These are phyloP conservation scores for Petrocephalus schoutedeni DNA, from an alignment of 2,797 vertebrate species.

Conservation along the genomic window DNA sequence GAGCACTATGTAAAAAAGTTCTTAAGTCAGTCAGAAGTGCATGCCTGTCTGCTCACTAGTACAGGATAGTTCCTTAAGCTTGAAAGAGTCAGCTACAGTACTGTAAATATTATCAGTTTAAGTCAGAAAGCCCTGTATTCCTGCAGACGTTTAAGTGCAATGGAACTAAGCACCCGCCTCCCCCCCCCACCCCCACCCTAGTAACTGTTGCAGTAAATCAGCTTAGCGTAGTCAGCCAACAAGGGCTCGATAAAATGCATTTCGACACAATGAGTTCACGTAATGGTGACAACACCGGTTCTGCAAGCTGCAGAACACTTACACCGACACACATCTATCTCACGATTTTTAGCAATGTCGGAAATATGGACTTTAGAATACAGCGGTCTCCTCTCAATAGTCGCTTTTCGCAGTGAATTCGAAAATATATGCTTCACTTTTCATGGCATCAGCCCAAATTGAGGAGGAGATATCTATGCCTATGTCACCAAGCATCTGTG, in stretches of 20 bases:
- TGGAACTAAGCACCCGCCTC: background rate
- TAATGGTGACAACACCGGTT: background rate
- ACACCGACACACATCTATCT: background rate
- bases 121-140: background rate
- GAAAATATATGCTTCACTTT: constrained; percentile 48
- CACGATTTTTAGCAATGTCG: background rate
- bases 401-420: constrained; percentile 43
- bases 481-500: constrained; percentile 48
- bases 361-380: constrained; percentile 32
- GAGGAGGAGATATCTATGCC: constrained; percentile 35
- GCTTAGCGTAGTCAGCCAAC: background rate
- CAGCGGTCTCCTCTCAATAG: constrained; percentile 33
- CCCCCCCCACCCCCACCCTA: too few species aligned
- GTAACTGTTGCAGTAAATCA: background rate
- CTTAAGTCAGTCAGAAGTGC: background rate
- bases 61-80: background rate
- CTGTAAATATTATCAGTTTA: background rate
- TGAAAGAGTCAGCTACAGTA: background rate
- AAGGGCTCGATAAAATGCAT: background rate
- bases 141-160: background rate
- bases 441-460: constrained; percentile 33
- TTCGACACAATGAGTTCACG: background rate
- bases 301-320: background rate
- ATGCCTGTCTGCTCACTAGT: background rate
- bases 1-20: background rate